Evolutionary conservation across 2,797 vertebrate species (phyloP), one percentile per base, ranked within the genome.

Genomic region (Arctocebus calabarensis): DNA sequence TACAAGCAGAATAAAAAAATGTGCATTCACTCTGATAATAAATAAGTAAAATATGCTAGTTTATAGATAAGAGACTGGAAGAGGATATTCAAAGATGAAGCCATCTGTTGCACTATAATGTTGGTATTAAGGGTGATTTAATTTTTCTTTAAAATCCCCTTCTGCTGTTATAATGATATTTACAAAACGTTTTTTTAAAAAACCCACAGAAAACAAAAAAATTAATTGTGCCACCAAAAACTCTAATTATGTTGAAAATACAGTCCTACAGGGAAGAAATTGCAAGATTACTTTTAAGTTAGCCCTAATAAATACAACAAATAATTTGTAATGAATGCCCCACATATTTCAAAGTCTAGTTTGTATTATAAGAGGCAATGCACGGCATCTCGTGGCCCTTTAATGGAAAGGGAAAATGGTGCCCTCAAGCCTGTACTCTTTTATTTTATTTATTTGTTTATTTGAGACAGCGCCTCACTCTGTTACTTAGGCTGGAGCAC

Each of bases 81-180:
- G 19, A 59, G 3, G 14, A 40, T 92, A 88, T 81, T 94, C 6
- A 68, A 64, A 91, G 71, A 29, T 70, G 45, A 84, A 95, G 23
- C 75, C 83, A 96, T 87, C 71, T 93, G 75, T 96, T 96, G 25
- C 37, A n/a, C 70, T 96, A 52, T 16, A 61, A 4, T 89, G 23
- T 34, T 84, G 25, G 1, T 93, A 83, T 93, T 89, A 89, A 88
- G 27, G 25, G 17, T 83, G 45, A 94, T 91, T 90, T 57, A 85
- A 90, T 73, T 91, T 93, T 71, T 82, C 79, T 96, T 96, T 95
- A 64, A 90, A 95, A 81, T 93, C 92, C 22, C 37, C 25, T 95
- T 96, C 64, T 91, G 64, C 62, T 92, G 6, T 84, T 88, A 84
- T 52, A 68, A 74, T 84, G 57, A 16, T 94, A 88, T 86, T 95